These are phyloP conservation scores for Mystacides longicornis DNA, from an alignment of 2,888 invertebrate genomes.

Conservation along the genomic window DNA sequence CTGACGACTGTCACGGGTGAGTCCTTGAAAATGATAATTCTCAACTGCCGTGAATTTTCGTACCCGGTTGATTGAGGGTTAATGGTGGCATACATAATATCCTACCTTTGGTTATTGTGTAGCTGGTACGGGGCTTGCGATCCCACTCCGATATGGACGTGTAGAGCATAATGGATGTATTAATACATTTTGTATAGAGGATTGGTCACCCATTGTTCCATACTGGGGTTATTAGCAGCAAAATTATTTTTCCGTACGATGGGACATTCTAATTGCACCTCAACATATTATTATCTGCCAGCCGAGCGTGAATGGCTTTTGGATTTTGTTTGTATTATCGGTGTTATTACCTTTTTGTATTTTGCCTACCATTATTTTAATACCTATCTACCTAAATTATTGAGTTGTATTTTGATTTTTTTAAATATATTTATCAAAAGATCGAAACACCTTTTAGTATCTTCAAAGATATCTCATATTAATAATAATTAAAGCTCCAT, in stretches of 20 bases:
- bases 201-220: constrained; percentile 21
- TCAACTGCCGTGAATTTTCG: no score
- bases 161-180: no score
- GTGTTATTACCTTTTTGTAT: background rate
- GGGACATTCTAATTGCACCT: constrained; percentile 24
- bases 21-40: no score
- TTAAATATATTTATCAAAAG: background rate
- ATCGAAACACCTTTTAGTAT: background rate
- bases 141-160: no score
- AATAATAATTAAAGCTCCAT: no score
- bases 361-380: background rate
- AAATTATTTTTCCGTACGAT: constrained; percentile 25
- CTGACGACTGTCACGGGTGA: no score
- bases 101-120: no score
- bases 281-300: constrained; percentile 18
- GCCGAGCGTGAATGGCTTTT: constrained; percentile 20
- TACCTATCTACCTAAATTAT: no score
- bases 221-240: constrained; percentile 6
- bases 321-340: background rate
- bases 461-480: background rate
- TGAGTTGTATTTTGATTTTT: background rate
- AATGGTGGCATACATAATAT: no score
- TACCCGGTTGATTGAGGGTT: no score
- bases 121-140: no score
- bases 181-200: constrained; percentile 2